A percentile compares a stretch with the other conserved stretches of the same genome.
Evolutionary conservation across 2,113 vertebrate species (phyloP).

Genomic region (Thamnaconus septentrionalis): DNA sequence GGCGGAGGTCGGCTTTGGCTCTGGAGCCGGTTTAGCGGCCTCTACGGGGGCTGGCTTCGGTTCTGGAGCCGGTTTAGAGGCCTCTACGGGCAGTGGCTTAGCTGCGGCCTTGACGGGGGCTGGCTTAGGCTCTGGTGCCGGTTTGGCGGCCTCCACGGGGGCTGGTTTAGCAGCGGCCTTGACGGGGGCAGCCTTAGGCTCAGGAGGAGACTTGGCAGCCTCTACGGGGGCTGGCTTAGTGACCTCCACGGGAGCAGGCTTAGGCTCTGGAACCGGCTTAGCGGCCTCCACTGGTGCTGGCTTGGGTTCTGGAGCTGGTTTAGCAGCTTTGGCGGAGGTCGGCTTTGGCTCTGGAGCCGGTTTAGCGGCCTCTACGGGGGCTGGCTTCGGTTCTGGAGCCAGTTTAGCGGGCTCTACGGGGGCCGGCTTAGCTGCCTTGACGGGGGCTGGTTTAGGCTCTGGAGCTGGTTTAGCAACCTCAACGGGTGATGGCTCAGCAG

Average conservation of each 20-base stretch:
- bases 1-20: not conserved
- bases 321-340: not conserved
- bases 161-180: not conserved
- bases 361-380: not conserved
- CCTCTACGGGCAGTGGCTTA: not conserved
- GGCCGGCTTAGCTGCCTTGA: not conserved
- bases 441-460: not conserved
- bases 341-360: not conserved
- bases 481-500: not conserved
- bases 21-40: not conserved
- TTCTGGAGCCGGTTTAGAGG: not conserved
- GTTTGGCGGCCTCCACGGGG: not conserved
- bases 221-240: not conserved
- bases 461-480: not conserved
- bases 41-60: not conserved
- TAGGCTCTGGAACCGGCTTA: not conserved
- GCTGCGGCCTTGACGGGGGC: not conserved
- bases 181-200: not conserved
- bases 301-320: not conserved
- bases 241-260: conserved; percentile 1
- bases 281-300: conserved; percentile 1
- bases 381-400: not conserved
- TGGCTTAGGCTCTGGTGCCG: not conserved
- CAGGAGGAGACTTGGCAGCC: not conserved
- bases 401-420: not conserved